Evolutionary conservation across 2,113 vertebrate species (phyloP).

Genomic region (Aix galericulata): DNA sequence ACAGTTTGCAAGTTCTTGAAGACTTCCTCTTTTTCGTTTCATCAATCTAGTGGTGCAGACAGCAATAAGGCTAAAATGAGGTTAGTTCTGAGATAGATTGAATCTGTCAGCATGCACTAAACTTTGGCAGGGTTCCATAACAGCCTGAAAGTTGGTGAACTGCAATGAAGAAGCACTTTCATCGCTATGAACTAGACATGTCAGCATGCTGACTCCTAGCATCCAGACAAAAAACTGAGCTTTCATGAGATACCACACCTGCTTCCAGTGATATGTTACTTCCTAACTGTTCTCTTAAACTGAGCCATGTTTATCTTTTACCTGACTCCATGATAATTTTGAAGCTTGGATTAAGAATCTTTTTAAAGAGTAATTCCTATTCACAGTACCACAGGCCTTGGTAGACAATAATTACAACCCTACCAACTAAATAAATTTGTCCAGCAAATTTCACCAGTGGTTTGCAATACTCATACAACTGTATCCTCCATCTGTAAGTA

Average conservation of each 20-base stretch:
- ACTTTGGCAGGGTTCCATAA: constrained; percentile 65
- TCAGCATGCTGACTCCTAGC: not conserved
- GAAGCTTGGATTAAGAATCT: not conserved
- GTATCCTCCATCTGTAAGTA: not conserved
- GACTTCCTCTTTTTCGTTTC: constrained; percentile 8
- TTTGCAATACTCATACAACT: not conserved
- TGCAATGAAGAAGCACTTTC: constrained; percentile 42
- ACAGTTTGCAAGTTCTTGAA: not conserved
- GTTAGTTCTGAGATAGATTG: constrained; percentile 58
- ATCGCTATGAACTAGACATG: not conserved
- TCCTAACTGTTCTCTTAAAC: not conserved
- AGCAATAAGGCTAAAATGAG: constrained; percentile 49
- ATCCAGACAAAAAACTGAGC: constrained; percentile 7
- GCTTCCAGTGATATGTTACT: constrained; percentile 28
- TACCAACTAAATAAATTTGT: not conserved
- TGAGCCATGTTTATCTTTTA: not conserved
- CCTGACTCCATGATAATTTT: not conserved
- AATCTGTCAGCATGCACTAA: constrained; percentile 40
- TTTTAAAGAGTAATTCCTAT: not conserved
- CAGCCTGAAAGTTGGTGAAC: constrained; percentile 6
- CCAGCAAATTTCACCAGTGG: not conserved
- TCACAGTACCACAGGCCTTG: not conserved
- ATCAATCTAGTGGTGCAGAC: constrained; percentile 10
- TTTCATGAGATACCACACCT: constrained; percentile 29
- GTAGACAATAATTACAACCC: not conserved